Percentiles rank a stretch among this genome's conserved stretches.
phyloP scores from a whole-genome alignment of 2,113 vertebrate genomes.

The Hippopotamus amphibius region DNA sequence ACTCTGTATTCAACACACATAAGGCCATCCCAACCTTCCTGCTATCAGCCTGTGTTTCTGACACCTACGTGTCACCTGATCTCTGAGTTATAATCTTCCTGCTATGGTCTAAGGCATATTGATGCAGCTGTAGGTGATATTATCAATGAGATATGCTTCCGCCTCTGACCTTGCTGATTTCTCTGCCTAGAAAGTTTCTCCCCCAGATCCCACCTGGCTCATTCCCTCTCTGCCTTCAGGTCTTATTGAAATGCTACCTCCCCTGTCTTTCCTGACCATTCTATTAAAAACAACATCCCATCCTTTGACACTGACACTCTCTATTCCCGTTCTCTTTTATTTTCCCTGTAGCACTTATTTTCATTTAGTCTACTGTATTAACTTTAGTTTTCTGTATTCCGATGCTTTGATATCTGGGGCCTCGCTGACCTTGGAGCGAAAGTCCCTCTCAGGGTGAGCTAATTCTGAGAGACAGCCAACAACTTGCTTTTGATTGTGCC shows the following conservation, averaged over 20 bases:
- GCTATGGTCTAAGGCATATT: not conserved
- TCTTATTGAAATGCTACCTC: not conserved
- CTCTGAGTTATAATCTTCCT: not conserved
- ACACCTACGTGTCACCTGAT: not conserved
- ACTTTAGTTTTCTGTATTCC: conserved; percentile 3
- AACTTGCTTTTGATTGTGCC: not conserved
- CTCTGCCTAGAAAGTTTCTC: not conserved
- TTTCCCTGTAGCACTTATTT: not conserved
- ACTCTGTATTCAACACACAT: not conserved
- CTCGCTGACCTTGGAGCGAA: not conserved
- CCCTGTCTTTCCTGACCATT: not conserved
- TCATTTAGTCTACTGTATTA: not conserved
- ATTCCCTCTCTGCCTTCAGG: not conserved
- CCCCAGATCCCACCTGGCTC: not conserved
- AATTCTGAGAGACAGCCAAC: not conserved
- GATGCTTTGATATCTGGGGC: not conserved
- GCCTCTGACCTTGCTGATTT: not conserved
- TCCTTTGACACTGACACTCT: rapidly evolving
- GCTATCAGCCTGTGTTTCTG: not conserved
- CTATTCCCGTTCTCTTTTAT: not conserved
- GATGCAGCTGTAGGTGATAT: not conserved
- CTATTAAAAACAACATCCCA: not conserved
- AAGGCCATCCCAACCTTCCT: not conserved
- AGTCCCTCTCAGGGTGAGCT: not conserved
- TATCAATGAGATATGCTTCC: not conserved